phyloP scores from a whole-genome alignment of 2,888 invertebrate species.

The Chirona hameri region DNA sequence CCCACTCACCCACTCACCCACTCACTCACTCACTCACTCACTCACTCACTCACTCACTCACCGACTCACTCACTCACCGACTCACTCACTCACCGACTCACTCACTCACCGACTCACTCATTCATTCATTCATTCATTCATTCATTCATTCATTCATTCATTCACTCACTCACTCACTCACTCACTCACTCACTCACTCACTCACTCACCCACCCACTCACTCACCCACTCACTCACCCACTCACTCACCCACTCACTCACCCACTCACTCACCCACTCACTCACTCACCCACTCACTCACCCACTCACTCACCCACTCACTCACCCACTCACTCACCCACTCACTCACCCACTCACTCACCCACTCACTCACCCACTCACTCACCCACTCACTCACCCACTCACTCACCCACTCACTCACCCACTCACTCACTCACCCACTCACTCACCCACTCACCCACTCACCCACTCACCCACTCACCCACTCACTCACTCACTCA shows the following conservation, averaged over 20 bases:
- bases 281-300: constrained; percentile 9
- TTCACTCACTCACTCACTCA: constrained; percentile 5
- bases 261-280: constrained; percentile 14
- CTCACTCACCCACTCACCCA: constrained; percentile 7
- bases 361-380: constrained; percentile 26
- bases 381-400: constrained; percentile 25
- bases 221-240: constrained; percentile 27
- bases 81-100: constrained; percentile 26
- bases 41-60: background rate
- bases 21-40: constrained; percentile 23
- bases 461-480: constrained; percentile 8
- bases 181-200: constrained; percentile 12
- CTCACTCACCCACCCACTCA: background rate
- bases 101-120: background rate
- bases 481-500: constrained; percentile 1
- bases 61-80: constrained; percentile 25
- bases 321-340: constrained; percentile 23
- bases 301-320: constrained; percentile 2
- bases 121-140: no score
- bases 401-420: background rate
- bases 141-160: constrained; percentile 9
- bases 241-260: constrained; percentile 24
- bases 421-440: constrained; percentile 24
- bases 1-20: constrained; percentile 26
- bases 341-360: background rate